phyloP scores from a whole-genome alignment of 2,888 invertebrate genomes.

The Andrena chrysosceles region DNA sequence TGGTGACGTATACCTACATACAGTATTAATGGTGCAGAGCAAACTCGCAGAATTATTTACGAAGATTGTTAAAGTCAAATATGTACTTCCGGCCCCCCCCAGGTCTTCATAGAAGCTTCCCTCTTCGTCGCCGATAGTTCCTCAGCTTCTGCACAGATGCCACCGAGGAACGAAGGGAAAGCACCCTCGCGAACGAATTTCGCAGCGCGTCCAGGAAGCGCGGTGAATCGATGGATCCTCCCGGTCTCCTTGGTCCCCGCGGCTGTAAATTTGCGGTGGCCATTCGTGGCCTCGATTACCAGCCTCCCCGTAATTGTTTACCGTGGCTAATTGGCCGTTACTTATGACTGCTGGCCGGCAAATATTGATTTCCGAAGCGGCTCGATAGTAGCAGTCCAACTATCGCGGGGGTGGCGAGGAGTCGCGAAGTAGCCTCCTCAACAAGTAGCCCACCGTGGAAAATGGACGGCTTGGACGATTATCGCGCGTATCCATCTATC shows the following conservation, averaged over 20 bases:
- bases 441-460: slow-evolving; percentile 50
- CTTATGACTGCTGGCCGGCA: slow-evolving; percentile 30
- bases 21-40: too few relatives aligned
- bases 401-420: neutral
- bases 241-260: slow-evolving; percentile 14
- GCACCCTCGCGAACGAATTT: slow-evolving; percentile 15
- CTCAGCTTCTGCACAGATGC: neutral
- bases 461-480: slow-evolving; percentile 44
- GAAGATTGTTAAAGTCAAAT: too few relatives aligned
- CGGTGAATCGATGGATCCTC: slow-evolving; percentile 22
- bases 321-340: slow-evolving; percentile 46
- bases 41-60: too few relatives aligned
- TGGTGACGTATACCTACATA: too few relatives aligned
- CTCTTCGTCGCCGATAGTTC: neutral
- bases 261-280: slow-evolving; percentile 29
- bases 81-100: too few relatives aligned
- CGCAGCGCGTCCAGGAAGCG: neutral
- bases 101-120: neutral
- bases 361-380: slow-evolving; percentile 43
- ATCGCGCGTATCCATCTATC: slow-evolving; percentile 46
- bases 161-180: neutral
- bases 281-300: neutral
- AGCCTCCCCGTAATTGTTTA: slow-evolving; percentile 33
- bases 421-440: slow-evolving; percentile 32
- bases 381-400: slow-evolving; percentile 19